phyloP scores from a whole-genome alignment of 2,888 invertebrate genomes.

The Conops quadrifasciatus region DNA sequence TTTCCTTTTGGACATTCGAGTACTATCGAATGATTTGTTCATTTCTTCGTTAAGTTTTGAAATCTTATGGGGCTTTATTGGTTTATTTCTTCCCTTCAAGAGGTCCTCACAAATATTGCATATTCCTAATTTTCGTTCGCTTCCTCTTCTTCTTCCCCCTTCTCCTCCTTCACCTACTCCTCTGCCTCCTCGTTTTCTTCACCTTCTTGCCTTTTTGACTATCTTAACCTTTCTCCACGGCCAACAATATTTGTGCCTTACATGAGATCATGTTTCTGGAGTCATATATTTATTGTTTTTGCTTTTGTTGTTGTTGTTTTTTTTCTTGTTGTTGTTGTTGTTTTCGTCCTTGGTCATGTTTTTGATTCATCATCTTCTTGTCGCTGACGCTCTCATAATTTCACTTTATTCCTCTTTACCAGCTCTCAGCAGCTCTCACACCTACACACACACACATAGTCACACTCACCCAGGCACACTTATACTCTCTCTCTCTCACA shows the following conservation, averaged over 20 bases:
- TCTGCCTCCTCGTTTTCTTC: neutral
- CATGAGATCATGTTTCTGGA: too few relatives aligned
- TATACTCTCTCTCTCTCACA: slow-evolving; percentile 10
- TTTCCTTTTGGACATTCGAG: too few relatives aligned
- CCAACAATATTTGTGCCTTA: too few relatives aligned
- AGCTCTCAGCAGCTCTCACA: slow-evolving; percentile 41
- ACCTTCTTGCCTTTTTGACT: neutral
- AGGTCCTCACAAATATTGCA: neutral
- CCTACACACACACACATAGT: slow-evolving; percentile 41
- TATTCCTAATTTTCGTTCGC: neutral
- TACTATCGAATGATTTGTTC: too few relatives aligned
- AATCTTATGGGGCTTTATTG: neutral
- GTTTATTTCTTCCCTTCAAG: neutral
- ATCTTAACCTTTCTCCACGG: neutral
- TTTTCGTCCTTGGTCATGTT: slow-evolving; percentile 2
- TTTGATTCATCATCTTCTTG: slow-evolving; percentile 24
- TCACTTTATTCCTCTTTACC: slow-evolving; percentile 44
- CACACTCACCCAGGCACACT: slow-evolving; percentile 28
- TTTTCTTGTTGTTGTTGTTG: slow-evolving; percentile 5
- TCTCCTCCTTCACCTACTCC: neutral
- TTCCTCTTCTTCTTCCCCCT: neutral
- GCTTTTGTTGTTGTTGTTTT: slow-evolving; percentile 6
- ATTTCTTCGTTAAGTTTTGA: too few relatives aligned
- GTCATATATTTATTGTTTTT: too few relatives aligned
- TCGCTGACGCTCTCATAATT: slow-evolving; percentile 33